Evolutionary conservation across 2,797 vertebrate genomes (phyloP), one percentile per base, ranked within the genome.

Genomic region (Scleropages formosus): DNA sequence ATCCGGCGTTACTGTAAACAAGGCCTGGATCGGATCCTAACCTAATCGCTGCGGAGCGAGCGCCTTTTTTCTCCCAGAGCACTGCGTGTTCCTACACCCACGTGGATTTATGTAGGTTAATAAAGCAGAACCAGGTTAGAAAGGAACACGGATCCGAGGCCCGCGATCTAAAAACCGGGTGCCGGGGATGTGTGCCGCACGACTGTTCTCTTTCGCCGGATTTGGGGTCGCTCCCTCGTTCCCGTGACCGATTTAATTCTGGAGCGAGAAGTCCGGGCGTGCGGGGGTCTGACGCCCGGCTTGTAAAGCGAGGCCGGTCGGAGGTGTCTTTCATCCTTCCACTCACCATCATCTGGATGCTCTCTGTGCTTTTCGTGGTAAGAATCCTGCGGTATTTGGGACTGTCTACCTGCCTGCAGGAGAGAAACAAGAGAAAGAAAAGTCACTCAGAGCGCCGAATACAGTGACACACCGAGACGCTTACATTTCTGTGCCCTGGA

Each of bases 311-410:
- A n/a, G n/a, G 15, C 27, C 49, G 44, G 39, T 18, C 8, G n/a
- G 9, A 44, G 22, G 16, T 18, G n/a, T 10, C 46, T 7, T 20
- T 47, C 24, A 75, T 39, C 4, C 64, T 59, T 78, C 78, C 79
- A 89, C 96, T 97, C 92, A 99, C 97, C 96, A 80, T 98, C 96
- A 27, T 98, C 97, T 0, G 85, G 77, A 87, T 95, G 96, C 68
- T 97, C 95, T 94, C 96, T 94, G 94, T 95, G 92, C 90, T 99
- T 98, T 90, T 98, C 96, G 59, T 98, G 97, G 89, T 98, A 98
- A 73, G 95, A 90, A 85, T 98, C 97, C 90, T 94, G 94, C 68
- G 85, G 87, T 64, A 93, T 89, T 87, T 94, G 96, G 82, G 91
- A 92, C 91, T 94, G 95, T 91, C 97, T 95, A 88, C 87, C 91